Base-by-base conservation (phyloP, 2,113 vertebrate species). In the Herpetotheres cachinnans region DNA sequence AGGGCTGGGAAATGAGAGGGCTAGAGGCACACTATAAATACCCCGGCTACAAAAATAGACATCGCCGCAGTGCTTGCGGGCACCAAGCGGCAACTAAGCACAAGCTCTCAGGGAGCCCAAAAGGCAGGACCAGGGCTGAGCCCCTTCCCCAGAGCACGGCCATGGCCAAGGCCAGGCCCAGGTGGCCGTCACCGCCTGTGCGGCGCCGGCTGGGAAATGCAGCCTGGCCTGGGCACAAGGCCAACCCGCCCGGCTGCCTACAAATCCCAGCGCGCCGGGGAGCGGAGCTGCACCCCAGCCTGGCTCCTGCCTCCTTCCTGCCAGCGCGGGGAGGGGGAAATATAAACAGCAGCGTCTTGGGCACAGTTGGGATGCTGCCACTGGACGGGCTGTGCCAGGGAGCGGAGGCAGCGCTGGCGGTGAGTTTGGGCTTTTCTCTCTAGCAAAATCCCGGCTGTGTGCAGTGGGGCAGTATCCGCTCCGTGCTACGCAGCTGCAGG, bases 231-330 rank as follows among this genome's bases (percentile, higher is more conserved):
- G 6, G 80, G 87, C 77, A 30, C 1, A 2, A 2, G 1, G 80
- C 73, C 88, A 83, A 1, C 11, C 7, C 10, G 0, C 7, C 2
- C 1, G 12, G 21, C 42, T 52, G 86, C 95, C 97, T 97, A 97
- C 97, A 96, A 91, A 76, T 94, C 97, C 97, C 97, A 91, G 84
- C 76, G 27, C 2, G 25, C 74, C 40, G 3, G 12, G 66, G 21
- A 79, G 49, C 16, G 20, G 81, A 58, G 91, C 69, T 82, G 78
- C 34, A 2, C 34, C 36, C 71, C 77, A 2, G 47, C 13, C 40
- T 13, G 27, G 38, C 34, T 26, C 8, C 93, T 8, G 87, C 22
- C 77, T 4, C 74, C 87, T 94, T 95, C 95, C 96, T 92, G 88
- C 71, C 36, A 1, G 84, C 38, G 1, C 56, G 3, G 79, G 22